Percentiles rank a stretch among this genome's conserved stretches.
phyloP scores from a whole-genome alignment of 2,797 vertebrate species.

The Enteromius treurensis region DNA sequence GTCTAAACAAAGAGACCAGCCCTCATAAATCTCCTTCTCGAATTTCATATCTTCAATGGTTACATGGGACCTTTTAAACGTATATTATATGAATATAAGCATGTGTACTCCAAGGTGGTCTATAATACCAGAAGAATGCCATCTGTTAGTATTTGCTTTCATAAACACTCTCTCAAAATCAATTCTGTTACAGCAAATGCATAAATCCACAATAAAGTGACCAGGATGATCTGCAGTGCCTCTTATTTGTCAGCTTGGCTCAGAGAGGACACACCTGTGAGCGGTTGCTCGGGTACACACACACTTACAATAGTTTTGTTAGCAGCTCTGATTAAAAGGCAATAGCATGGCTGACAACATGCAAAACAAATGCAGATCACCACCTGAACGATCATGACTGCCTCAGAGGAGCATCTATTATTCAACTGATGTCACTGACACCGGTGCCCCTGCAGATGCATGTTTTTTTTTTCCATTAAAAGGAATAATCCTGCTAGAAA shows the following conservation, averaged over 20 bases:
- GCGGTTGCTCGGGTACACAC: background rate
- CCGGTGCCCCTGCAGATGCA: background rate
- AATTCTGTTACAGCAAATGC: background rate
- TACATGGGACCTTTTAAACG: conserved; percentile 18
- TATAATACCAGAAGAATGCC: background rate
- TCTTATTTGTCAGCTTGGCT: background rate
- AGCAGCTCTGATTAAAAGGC: conserved; percentile 39
- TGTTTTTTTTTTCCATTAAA: conserved; percentile 19
- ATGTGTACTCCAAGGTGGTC: background rate
- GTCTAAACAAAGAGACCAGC: conserved; percentile 45
- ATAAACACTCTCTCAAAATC: background rate
- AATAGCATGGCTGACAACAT: conserved; percentile 29
- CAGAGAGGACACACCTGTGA: conserved; percentile 24
- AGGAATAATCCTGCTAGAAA: background rate
- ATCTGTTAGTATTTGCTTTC: background rate
- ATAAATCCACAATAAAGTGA: conserved; percentile 16
- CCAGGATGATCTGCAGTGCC: conserved; percentile 17
- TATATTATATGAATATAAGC: background rate
- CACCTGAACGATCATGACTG: conserved; percentile 33
- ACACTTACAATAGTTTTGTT: conserved; percentile 11
- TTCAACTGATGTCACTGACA: conserved; percentile 38
- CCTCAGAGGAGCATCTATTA: conserved; percentile 37
- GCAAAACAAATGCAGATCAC: conserved; percentile 43
- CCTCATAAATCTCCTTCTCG: conserved; percentile 16
- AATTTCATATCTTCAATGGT: background rate